phyloP scores from a whole-genome alignment of 2,113 vertebrate genomes.

The Taurulus bubalis region DNA sequence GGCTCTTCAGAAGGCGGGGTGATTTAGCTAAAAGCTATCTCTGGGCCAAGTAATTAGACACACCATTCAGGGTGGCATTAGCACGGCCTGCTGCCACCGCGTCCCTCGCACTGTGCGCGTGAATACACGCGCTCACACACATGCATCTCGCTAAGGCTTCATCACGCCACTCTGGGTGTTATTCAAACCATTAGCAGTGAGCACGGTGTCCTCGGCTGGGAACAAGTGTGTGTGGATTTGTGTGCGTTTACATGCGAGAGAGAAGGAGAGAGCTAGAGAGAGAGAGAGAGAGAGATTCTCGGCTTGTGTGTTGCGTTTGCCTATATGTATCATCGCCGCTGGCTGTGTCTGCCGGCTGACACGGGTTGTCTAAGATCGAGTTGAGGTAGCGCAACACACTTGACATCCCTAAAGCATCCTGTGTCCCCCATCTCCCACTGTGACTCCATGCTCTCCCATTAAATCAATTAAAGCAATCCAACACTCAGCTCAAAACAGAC shows the following conservation, averaged over 20 bases:
- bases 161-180: constrained; percentile 79
- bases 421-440: constrained; percentile 65
- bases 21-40: constrained; percentile 91
- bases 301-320: constrained; percentile 44
- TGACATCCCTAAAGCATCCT: constrained; percentile 77
- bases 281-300: constrained; percentile 29
- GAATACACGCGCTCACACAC: constrained; percentile 38
- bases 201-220: constrained; percentile 69
- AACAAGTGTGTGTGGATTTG: constrained; percentile 68
- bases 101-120: constrained; percentile 40
- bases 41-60: constrained; percentile 87
- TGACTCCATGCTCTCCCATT: constrained; percentile 79
- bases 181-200: constrained; percentile 84
- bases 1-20: constrained; percentile 85
- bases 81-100: constrained; percentile 70
- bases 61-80: constrained; percentile 85
- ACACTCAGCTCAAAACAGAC: constrained; percentile 74
- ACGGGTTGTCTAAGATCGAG: constrained; percentile 70
- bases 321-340: constrained; percentile 47
- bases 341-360: constrained; percentile 58
- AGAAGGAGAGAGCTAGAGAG: neutral
- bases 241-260: constrained; percentile 43
- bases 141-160: constrained; percentile 60
- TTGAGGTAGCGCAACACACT: constrained; percentile 74
- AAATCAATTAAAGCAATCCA: constrained; percentile 84